Base-by-base conservation (phyloP, 2,888 invertebrate species). In the Trachelus iudaicus region DNA sequence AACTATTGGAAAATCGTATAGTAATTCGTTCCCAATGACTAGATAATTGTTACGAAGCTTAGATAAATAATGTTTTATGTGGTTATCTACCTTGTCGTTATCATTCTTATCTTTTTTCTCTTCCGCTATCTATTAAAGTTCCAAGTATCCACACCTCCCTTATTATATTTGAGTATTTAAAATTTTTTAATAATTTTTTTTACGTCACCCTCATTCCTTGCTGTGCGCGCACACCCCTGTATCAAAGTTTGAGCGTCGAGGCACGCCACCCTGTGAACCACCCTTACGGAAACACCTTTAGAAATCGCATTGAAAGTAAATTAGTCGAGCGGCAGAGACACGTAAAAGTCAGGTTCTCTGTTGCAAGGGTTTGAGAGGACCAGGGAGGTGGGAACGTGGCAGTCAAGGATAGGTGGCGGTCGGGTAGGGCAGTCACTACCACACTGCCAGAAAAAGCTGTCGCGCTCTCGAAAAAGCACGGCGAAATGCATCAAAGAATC, bases 401-500 rank as follows among this genome's bases (percentile, higher is more conserved):
- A 31, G 71, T 71, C 30, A 31, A 71, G 23, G 9, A 30, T 71
- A 71, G 33, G 33, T 56, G 56, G 56, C 56, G 30, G 71, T 31
- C 15, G 35, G 33, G 74, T n/a, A 13, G 34, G 34, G 74, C 37
- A 34, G 35, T n/a, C 15, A 4, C 33, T 76, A 34, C 73, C 73
- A 73, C 68, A 30, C 34, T 82, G 84, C 83, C 81, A 82, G 82
- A 83, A 84, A 71, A 82, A 82, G 81, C 80, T 79, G 80, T 83
- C 83, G 84, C 79, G 82, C 80, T 77, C 75, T 78, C 71, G 82
- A 82, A 84, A 79, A 84, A 79, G 83, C 83, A 82, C 81, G 73
- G 78, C 83, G 83, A 86, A 88, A 87, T 85, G 86, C 88, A 86
- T 90, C 89, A 89, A 89, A 89, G 88, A 87, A 88, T 89, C 87